Conservation (phyloP, 2,888 invertebrate genomes). For the Molorchus minor region DNA sequence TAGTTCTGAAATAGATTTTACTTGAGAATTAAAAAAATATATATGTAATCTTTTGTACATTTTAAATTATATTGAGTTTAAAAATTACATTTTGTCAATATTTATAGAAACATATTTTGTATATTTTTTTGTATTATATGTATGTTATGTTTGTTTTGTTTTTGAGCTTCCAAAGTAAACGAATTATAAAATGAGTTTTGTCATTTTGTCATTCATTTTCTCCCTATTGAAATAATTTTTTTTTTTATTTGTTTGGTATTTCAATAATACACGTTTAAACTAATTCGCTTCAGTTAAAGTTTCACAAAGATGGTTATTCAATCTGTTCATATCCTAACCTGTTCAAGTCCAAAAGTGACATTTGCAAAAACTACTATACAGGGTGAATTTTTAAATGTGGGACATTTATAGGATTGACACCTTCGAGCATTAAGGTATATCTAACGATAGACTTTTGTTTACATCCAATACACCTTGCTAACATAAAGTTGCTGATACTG, state of each 20-base stretch:
- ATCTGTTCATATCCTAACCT: background rate
- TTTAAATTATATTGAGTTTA: conserved; percentile 13
- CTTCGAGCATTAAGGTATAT: background rate
- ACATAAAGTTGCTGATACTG: too few species aligned
- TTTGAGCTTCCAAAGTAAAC: conserved; percentile 26
- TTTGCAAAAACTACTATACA: background rate
- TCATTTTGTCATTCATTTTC: background rate
- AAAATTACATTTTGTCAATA: conserved; percentile 18
- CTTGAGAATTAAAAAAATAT: conserved; percentile 7
- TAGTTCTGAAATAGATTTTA: conserved; percentile 8
- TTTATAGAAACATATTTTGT: conserved; percentile 21
- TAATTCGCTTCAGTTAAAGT: too few species aligned
- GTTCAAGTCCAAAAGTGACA: background rate
- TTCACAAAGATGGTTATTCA: background rate
- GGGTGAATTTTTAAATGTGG: background rate
- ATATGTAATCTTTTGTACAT: conserved; percentile 21
- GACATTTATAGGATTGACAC: background rate
- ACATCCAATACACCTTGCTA: too few species aligned
- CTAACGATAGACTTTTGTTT: too few species aligned
- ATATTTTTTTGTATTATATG: conserved; percentile 28
- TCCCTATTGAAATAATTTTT: background rate
- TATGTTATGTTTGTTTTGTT: conserved; percentile 24
- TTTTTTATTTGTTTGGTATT: background rate
- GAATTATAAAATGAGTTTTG: conserved; percentile 11
- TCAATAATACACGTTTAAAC: too few species aligned